Base-by-base conservation (phyloP, 2,797 vertebrate species). In the Chloroceryle inda region DNA sequence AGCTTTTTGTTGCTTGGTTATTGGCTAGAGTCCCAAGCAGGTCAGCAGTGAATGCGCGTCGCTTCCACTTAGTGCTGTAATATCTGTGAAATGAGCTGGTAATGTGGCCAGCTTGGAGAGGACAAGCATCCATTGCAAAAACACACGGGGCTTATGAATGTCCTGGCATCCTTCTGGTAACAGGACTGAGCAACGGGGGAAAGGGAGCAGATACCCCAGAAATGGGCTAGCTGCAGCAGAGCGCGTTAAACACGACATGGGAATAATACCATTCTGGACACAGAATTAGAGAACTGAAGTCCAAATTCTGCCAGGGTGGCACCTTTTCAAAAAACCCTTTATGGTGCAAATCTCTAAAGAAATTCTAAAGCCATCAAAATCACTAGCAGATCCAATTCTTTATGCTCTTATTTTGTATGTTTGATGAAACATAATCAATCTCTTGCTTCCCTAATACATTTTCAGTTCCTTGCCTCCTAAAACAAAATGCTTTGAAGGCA, bases 1-100 rank as follows among this genome's bases (percentile, higher is more conserved):
- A 81, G 75, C 58, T 52, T 88, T 93, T 72, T 78, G 45, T 81
- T 77, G 26, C 73, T 77, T 83, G 75, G 42, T 85, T 92, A 73
- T 92, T 85, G 88, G 86, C 61, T 92, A 58, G 68, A 77, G 91
- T 29, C 40, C 56, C 72, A 61, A 71, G 77, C 45, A 81, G 58
- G 87, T 81, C 86, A 88, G 49, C 9, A 68, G 35, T 53, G 89
- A 89, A 83, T 58, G 64, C 33, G 53, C 88, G 78, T 40, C 64
- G 42, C 53, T 64, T 88, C 68, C 53, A 66, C 49, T 33, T 33
- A 75, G 45, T 11, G 29, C 53, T 78, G 42, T 27, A 59, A 47
- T 29, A 35, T 29, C 55, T 21, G 47, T 22, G 73, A 88, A 86
- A 73, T 7, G 55, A 68, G 58, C 11, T 80, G 47, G 45, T 58